These are phyloP conservation scores for Macrosteles quadrilineatus DNA, from an alignment of 1,140 invertebrate species.

Conservation along the genomic window DNA sequence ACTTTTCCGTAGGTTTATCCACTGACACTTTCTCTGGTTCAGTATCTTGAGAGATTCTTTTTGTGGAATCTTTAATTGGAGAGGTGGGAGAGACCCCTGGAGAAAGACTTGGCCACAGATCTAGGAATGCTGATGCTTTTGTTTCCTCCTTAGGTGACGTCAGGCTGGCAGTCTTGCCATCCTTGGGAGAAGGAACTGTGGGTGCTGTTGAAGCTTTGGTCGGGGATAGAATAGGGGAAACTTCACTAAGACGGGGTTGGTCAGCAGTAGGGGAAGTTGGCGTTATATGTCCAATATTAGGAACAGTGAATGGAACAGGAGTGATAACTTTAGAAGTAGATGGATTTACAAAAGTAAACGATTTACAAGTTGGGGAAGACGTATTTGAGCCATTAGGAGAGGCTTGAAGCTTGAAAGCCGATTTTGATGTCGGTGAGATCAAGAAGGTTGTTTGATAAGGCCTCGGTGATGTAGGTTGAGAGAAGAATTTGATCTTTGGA, in stretches of 20 bases:
- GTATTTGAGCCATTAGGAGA: slow-evolving; percentile 27
- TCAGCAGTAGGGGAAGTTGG: slow-evolving; percentile 36
- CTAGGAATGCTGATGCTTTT: background rate
- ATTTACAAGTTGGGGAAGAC: slow-evolving; percentile 20
- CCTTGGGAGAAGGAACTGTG: slow-evolving; percentile 31
- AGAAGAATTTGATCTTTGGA: slow-evolving; percentile 59
- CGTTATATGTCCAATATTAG: slow-evolving; percentile 31
- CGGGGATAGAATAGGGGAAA: slow-evolving; percentile 16
- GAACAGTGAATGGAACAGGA: slow-evolving; percentile 15
- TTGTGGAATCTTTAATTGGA: slow-evolving; percentile 18
- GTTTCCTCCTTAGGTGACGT: slow-evolving; percentile 31
- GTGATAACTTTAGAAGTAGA: background rate
- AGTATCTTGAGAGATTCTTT: slow-evolving; percentile 9
- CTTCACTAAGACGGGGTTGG: slow-evolving; percentile 14
- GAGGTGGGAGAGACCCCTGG: slow-evolving; percentile 37
- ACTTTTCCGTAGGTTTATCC: slow-evolving; percentile 57
- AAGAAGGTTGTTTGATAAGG: slow-evolving; percentile 38
- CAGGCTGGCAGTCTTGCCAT: slow-evolving; percentile 19
- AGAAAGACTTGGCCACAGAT: slow-evolving; percentile 35
- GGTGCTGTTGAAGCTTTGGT: background rate
- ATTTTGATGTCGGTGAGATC: slow-evolving; percentile 37
- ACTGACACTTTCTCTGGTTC: slow-evolving; percentile 41
- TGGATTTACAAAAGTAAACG: slow-evolving; percentile 19
- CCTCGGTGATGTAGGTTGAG: slow-evolving; percentile 55
- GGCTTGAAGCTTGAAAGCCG: slow-evolving; percentile 33